Evolutionary conservation across 2,888 invertebrate genomes (phyloP).

Genomic region (Frankliniella intonsa): DNA sequence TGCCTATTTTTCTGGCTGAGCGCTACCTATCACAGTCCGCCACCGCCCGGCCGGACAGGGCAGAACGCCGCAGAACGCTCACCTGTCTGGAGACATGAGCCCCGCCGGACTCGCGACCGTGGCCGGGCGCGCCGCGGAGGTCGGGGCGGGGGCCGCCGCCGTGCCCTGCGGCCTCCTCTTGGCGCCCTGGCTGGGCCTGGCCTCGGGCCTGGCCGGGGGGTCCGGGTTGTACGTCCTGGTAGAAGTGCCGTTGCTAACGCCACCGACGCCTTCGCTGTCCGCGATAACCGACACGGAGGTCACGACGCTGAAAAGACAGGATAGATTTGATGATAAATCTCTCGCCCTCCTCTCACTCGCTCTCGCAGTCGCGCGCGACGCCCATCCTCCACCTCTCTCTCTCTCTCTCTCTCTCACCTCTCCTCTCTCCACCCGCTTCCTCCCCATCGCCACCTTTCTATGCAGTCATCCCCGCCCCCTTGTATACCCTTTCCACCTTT

Average conservation of each 20-base stretch:
- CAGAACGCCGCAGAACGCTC: neutral
- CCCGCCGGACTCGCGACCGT: constrained; percentile 64
- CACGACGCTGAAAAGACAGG: constrained; percentile 52
- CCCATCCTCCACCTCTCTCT: no score
- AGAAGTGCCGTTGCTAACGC: constrained; percentile 59
- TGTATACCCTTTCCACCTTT: no score
- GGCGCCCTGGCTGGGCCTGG: neutral
- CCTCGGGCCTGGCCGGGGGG: neutral
- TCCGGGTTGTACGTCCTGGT: constrained; percentile 33
- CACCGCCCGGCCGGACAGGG: neutral
- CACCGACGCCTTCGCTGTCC: constrained; percentile 46
- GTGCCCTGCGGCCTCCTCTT: neutral
- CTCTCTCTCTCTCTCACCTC: neutral
- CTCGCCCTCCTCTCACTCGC: neutral
- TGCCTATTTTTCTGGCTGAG: no score
- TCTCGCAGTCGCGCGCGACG: no score
- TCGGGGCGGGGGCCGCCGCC: neutral
- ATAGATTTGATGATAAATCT: neutral
- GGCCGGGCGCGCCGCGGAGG: constrained; percentile 42
- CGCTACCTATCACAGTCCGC: neutral
- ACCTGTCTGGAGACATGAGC: constrained; percentile 66
- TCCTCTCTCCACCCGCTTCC: neutral
- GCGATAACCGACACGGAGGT: constrained; percentile 60
- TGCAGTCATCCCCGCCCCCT: no score
- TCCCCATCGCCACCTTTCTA: no score